A percentile compares a stretch with the other conserved stretches of the same genome.
phyloP scores from a whole-genome alignment of 92 coral and sea anemone genomes.

The Heliopora coerulea region DNA sequence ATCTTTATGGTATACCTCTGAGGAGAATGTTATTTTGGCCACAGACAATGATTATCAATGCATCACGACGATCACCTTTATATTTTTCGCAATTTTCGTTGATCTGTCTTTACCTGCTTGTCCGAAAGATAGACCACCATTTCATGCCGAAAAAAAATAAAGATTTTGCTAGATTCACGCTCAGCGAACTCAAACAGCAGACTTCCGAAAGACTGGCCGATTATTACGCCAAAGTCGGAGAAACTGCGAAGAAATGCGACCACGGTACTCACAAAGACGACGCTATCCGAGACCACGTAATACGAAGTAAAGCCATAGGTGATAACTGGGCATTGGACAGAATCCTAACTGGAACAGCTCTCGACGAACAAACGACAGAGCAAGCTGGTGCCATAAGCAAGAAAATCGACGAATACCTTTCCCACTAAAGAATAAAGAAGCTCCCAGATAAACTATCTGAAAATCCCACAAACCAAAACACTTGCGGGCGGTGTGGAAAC shows the following conservation, averaged over 20 bases:
- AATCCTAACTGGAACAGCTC: constrained; percentile 51
- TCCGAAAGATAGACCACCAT: constrained; percentile 18
- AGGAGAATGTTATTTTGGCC: too few species aligned
- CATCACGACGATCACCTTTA: too few species aligned
- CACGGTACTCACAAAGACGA: constrained; percentile 48
- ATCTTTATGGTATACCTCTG: too few species aligned
- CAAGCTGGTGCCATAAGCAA: constrained; percentile 44
- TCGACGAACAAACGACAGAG: constrained; percentile 54
- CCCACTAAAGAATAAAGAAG: constrained; percentile 40
- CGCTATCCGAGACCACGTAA: constrained; percentile 57
- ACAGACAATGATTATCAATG: too few species aligned
- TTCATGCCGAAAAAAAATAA: constrained; percentile 28
- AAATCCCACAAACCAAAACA: constrained; percentile 6
- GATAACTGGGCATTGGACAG: constrained; percentile 39
- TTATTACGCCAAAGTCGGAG: constrained; percentile 40
- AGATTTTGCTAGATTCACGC: constrained; percentile 41
- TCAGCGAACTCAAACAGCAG: constrained; percentile 30
- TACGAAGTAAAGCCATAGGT: constrained; percentile 45
- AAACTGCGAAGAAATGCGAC: constrained; percentile 53
- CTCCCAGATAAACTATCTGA: constrained; percentile 7
- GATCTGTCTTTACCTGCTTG: too few species aligned
- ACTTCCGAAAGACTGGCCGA: constrained; percentile 31
- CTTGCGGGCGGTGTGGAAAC: constrained; percentile 45
- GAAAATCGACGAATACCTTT: constrained; percentile 6
- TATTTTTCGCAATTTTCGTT: too few species aligned